A percentile compares a stretch with the other conserved stretches of the same genome.
Evolutionary conservation across 2,888 invertebrate genomes (phyloP).

Genomic region (Phytoseiulus persimilis): DNA sequence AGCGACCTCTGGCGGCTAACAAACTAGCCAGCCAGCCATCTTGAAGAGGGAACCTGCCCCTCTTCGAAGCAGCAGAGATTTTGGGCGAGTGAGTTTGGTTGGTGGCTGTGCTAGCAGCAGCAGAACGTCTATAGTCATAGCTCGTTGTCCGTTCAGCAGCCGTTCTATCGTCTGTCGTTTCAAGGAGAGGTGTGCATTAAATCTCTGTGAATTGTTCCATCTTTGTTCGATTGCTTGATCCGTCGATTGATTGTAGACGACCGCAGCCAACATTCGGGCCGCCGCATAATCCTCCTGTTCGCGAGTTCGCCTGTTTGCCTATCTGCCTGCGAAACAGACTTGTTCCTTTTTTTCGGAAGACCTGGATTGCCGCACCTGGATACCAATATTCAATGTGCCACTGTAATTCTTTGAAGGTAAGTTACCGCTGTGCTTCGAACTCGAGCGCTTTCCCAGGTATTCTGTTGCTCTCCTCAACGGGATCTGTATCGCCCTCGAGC

Average conservation of each 20-base stretch:
- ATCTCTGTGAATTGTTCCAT: background rate
- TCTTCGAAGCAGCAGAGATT: background rate
- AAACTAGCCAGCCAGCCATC: background rate
- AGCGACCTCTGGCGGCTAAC: background rate
- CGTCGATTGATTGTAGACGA: background rate
- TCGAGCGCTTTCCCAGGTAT: background rate
- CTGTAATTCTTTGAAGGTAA: slow-evolving; percentile 34
- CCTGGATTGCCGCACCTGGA: slow-evolving; percentile 37
- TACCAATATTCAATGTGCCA: slow-evolving; percentile 34
- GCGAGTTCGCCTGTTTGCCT: slow-evolving; percentile 20
- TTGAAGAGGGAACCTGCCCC: background rate
- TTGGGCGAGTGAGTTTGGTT: background rate
- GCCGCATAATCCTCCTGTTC: background rate
- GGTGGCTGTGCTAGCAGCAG: slow-evolving; percentile 32
- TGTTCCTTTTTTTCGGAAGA: background rate
- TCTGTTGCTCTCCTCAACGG: background rate
- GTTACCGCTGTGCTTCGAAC: background rate
- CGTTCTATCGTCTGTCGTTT: background rate
- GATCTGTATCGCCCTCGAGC: background rate
- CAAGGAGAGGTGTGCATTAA: background rate
- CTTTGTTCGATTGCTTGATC: slow-evolving; percentile 8
- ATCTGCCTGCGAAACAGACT: background rate
- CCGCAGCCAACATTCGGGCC: background rate
- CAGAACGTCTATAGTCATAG: background rate
- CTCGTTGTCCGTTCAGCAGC: slow-evolving; percentile 7